These are phyloP conservation scores for Drosophila paulistorum DNA, from an alignment of 1,140 invertebrate genomes.

Conservation along the genomic window DNA sequence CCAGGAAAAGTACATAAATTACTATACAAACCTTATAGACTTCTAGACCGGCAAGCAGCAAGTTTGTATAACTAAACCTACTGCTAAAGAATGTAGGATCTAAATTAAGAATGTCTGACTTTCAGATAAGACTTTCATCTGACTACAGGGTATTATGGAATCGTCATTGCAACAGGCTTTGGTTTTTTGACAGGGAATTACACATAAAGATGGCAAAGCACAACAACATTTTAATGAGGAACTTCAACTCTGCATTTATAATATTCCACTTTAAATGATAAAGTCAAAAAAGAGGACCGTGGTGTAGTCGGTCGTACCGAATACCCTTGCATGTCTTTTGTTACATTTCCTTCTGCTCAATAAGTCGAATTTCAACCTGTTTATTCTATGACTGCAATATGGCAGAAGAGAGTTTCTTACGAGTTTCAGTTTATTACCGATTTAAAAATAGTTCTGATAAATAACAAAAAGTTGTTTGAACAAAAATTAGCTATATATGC, in stretches of 20 bases:
- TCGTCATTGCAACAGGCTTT: background rate
- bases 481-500: too few species aligned
- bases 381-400: too few species aligned
- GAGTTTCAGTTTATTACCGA: too few species aligned
- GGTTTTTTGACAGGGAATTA: background rate
- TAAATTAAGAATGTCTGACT: background rate
- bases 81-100: background rate
- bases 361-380: too few species aligned
- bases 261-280: slow-evolving; percentile 10
- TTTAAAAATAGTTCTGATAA: too few species aligned
- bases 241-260: slow-evolving; percentile 1
- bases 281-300: background rate
- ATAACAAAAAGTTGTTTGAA: too few species aligned
- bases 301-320: too few species aligned
- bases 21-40: too few species aligned
- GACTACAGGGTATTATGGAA: background rate
- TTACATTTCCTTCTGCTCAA: too few species aligned
- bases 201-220: slow-evolving; percentile 1
- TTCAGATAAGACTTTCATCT: background rate
- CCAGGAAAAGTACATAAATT: background rate
- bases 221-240: slow-evolving; percentile 9
- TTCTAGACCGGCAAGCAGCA: background rate
- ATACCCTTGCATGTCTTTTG: too few species aligned
- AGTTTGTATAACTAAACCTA: too few species aligned
- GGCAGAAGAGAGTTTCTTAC: too few species aligned